phyloP scores from a whole-genome alignment of 2,797 vertebrate genomes.

The Ispidina lecontei region DNA sequence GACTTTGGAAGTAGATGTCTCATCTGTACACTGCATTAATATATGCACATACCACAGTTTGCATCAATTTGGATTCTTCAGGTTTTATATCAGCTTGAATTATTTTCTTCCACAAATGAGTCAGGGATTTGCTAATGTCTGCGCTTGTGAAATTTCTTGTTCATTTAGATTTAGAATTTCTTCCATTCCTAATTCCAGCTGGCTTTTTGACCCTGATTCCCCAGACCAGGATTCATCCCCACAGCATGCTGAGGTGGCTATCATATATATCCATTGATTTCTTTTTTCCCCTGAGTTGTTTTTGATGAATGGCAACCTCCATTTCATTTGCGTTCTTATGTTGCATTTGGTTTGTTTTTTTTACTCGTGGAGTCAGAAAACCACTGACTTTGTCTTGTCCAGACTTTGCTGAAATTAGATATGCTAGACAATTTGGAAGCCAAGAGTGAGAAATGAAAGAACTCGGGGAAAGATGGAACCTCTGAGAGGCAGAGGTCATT shows the following conservation, averaged over 20 bases:
- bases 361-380: neutral
- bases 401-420: constrained; percentile 3
- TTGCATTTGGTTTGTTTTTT: neutral
- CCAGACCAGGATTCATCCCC: constrained; percentile 14
- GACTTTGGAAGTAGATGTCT: neutral
- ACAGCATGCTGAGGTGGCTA: neutral
- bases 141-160: neutral
- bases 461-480: neutral
- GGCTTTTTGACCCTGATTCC: constrained; percentile 35
- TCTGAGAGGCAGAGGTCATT: constrained; percentile 28
- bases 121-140: neutral
- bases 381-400: neutral
- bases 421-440: neutral
- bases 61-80: neutral
- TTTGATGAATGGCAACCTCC: neutral
- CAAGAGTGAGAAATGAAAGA: neutral
- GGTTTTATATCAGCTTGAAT: neutral
- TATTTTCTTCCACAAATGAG: neutral
- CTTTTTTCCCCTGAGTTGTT: neutral
- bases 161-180: constrained; percentile 1
- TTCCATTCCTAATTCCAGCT: neutral
- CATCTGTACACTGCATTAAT: neutral
- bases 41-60: neutral
- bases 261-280: neutral
- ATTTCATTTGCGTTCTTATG: neutral